Conservation (phyloP, 2,888 invertebrate genomes). For the Drosophila phalerata region DNA sequence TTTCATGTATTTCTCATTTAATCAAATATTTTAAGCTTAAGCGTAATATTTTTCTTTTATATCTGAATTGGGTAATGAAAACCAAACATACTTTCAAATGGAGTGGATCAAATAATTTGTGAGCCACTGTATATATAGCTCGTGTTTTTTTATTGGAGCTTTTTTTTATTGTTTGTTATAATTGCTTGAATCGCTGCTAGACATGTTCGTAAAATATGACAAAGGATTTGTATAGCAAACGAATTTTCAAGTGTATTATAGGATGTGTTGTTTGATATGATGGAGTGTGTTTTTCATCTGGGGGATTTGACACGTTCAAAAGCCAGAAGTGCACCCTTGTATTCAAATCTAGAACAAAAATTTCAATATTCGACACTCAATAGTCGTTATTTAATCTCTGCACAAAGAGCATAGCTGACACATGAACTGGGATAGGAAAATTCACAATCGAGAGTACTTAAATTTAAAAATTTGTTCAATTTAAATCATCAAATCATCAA, state of each 20-base stretch:
- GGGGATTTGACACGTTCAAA: slow-evolving; percentile 45
- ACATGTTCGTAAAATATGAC: slow-evolving; percentile 39
- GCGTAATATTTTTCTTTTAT: too few species aligned
- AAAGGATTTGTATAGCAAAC: slow-evolving; percentile 38
- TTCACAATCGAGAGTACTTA: not conserved
- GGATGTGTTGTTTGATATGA: slow-evolving; percentile 21
- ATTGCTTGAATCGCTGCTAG: slow-evolving; percentile 31
- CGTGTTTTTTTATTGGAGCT: slow-evolving; percentile 22
- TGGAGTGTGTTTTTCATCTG: slow-evolving; percentile 30
- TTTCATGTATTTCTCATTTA: too few species aligned
- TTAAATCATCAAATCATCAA: not conserved
- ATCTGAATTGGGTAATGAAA: too few species aligned
- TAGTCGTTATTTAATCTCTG: slow-evolving; percentile 7
- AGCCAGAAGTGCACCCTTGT: slow-evolving; percentile 7
- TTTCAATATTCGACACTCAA: slow-evolving; percentile 1
- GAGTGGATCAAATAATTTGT: too few species aligned
- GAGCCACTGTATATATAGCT: too few species aligned
- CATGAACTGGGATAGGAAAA: not conserved
- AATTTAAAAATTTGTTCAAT: not conserved
- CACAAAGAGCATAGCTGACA: not conserved
- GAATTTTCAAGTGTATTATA: slow-evolving; percentile 37
- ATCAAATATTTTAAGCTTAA: too few species aligned
- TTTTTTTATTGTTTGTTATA: slow-evolving; percentile 24
- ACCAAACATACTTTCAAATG: too few species aligned
- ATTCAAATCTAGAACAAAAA: slow-evolving; percentile 17